Evolutionary conservation across 2,888 invertebrate species (phyloP).

Genomic region (Brachyptera risi): DNA sequence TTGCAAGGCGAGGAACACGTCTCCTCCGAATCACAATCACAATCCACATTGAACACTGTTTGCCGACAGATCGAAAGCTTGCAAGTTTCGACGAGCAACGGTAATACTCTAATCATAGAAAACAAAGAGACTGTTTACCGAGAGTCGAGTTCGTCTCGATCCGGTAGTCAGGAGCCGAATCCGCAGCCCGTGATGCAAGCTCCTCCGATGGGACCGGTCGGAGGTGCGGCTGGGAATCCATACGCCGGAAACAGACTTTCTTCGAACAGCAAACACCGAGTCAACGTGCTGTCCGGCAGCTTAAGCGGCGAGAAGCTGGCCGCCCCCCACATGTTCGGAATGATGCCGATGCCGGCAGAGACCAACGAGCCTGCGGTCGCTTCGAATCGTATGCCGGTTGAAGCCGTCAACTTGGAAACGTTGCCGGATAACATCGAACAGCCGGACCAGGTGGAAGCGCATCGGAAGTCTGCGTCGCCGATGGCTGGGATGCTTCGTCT

Average conservation of each 20-base stretch:
- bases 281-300: background rate
- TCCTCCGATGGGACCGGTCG: too few species aligned
- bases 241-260: background rate
- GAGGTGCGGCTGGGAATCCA: background rate
- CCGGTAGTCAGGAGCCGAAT: background rate
- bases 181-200: background rate
- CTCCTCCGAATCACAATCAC: too few species aligned
- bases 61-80: background rate
- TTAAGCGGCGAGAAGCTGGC: background rate
- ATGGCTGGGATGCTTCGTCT: too few species aligned
- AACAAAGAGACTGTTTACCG: too few species aligned
- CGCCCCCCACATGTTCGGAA: too few species aligned
- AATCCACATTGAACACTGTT: background rate
- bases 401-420: constrained; percentile 61
- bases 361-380: too few species aligned
- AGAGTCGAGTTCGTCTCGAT: background rate
- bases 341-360: too few species aligned
- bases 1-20: background rate
- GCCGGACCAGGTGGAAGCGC: constrained; percentile 42
- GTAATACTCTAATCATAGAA: too few species aligned
- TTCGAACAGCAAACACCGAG: background rate
- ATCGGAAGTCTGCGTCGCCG: constrained; percentile 7
- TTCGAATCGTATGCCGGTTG: too few species aligned
- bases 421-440: constrained; percentile 66
- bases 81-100: too few species aligned